These are phyloP conservation scores for Molanna angustata DNA, from an alignment of 2,888 invertebrate species.

Conservation along the genomic window DNA sequence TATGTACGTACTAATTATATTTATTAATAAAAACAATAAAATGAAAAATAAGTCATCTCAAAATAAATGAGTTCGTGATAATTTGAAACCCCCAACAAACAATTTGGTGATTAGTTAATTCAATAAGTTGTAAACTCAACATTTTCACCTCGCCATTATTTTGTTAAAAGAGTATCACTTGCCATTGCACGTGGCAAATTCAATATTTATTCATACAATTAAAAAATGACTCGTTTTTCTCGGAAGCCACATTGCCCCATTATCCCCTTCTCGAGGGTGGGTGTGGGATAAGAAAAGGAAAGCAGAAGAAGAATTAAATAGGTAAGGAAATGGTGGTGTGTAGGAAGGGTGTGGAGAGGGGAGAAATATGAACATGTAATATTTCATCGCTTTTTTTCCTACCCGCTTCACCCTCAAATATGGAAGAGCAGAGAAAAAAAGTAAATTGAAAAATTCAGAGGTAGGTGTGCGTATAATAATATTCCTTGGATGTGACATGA, in stretches of 20 bases:
- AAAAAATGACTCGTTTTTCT: constrained; percentile 15
- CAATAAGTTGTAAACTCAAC: too few relatives aligned
- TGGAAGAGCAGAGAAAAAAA: constrained; percentile 25
- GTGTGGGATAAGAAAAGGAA: not conserved
- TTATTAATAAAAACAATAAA: too few relatives aligned
- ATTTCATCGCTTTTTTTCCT: constrained; percentile 30
- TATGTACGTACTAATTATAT: too few relatives aligned
- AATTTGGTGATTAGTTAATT: too few relatives aligned
- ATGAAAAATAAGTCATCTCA: too few relatives aligned
- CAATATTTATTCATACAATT: too few relatives aligned
- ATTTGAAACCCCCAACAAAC: too few relatives aligned
- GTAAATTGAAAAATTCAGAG: constrained; percentile 32
- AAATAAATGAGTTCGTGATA: too few relatives aligned
- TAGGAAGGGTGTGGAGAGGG: constrained; percentile 11
- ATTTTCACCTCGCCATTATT: too few relatives aligned
- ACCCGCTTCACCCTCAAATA: constrained; percentile 28
- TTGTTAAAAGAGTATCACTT: too few relatives aligned
- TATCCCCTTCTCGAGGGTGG: not conserved
- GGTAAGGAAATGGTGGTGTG: constrained; percentile 21
- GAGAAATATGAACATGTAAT: constrained; percentile 33
- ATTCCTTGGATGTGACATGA: constrained; percentile 28
- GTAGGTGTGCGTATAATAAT: constrained; percentile 27
- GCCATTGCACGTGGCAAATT: too few relatives aligned
- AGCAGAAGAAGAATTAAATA: constrained; percentile 23
- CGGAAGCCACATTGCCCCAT: constrained; percentile 14